A percentile compares a stretch with the other conserved stretches of the same genome.
Evolutionary conservation across 2,113 vertebrate genomes (phyloP).

Genomic region (Eurypyga helias): DNA sequence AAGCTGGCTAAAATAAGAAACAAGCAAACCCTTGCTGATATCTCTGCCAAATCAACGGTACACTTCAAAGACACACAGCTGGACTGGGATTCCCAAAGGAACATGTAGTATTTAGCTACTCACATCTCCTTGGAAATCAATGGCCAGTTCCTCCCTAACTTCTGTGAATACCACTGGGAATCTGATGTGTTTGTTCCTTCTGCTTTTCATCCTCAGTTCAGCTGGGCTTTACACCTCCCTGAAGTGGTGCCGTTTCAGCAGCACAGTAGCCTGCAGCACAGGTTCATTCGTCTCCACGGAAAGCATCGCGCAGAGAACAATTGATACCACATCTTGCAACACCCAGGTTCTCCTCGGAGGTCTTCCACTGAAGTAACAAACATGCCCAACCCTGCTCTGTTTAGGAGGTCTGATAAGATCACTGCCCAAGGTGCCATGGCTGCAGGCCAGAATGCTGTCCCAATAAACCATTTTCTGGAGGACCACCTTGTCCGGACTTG

Average conservation of each 20-base stretch:
- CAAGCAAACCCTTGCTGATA: background rate
- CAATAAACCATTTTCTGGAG: constrained; percentile 67
- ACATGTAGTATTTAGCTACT: background rate
- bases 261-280: background rate
- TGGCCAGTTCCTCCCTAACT: background rate
- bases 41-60: background rate
- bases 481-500: constrained; percentile 67
- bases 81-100: background rate
- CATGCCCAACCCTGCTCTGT: constrained; percentile 66
- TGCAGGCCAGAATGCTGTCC: constrained; percentile 54
- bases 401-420: constrained; percentile 68
- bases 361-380: constrained; percentile 42
- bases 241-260: background rate
- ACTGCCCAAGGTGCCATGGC: constrained; percentile 53
- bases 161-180: background rate
- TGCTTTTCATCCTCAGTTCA: background rate
- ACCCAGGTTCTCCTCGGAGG: constrained; percentile 60
- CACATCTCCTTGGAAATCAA: background rate
- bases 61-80: background rate
- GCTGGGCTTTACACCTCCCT: background rate
- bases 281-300: background rate
- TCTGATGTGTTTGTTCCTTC: background rate
- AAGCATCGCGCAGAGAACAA: background rate
- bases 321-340: constrained; percentile 4
- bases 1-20: background rate